These are phyloP conservation scores for Rhinogobio ventralis DNA, from an alignment of 2,797 vertebrate genomes.

Conservation along the genomic window DNA sequence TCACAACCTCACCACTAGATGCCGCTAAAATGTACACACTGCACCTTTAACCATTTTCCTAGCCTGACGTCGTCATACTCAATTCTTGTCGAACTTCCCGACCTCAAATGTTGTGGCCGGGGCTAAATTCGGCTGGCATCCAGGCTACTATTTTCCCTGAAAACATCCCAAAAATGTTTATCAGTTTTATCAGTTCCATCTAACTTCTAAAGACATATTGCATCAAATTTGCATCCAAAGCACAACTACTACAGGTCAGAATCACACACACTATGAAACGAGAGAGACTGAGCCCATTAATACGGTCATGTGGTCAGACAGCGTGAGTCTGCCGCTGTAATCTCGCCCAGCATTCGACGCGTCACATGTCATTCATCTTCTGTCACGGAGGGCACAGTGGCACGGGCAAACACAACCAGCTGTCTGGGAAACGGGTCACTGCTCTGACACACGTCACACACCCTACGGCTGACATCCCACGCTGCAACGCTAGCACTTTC, in stretches of 20 bases:
- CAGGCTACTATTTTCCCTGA: no score
- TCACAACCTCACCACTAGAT: no score
- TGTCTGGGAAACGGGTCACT: slow-evolving; percentile 20
- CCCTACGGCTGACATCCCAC: neutral
- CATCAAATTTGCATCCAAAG: neutral
- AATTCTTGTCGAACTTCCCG: no score
- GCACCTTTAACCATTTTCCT: neutral
- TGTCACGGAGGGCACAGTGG: neutral
- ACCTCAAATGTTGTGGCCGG: no score
- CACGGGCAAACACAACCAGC: slow-evolving; percentile 4
- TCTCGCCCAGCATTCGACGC: neutral
- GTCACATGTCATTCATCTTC: slow-evolving; percentile 18
- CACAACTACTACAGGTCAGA: neutral
- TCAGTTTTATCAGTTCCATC: neutral
- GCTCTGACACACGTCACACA: neutral
- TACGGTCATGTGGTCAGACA: neutral
- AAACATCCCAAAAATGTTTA: neutral
- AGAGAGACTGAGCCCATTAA: neutral
- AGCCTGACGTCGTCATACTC: no score
- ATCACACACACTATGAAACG: neutral
- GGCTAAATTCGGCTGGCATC: no score
- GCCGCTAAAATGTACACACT: no score
- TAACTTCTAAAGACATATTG: neutral
- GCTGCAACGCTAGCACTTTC: neutral
- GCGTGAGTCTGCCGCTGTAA: neutral